Evolutionary conservation across 2,888 invertebrate genomes (phyloP).

Genomic region (Amphipyra tragopoginis): DNA sequence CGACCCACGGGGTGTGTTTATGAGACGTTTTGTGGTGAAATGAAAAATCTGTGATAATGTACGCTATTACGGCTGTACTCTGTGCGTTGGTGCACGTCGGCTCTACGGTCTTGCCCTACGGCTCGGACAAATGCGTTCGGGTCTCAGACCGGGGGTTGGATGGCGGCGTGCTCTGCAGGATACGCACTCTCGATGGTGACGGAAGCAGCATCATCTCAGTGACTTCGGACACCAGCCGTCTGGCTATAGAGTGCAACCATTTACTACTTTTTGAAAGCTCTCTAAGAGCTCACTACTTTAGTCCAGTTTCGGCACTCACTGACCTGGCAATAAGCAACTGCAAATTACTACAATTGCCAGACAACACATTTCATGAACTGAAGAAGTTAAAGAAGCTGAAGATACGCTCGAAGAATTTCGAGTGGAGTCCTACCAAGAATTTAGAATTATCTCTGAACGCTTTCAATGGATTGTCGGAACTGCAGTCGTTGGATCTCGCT

Average conservation of each 20-base stretch:
- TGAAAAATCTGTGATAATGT: constrained; percentile 89
- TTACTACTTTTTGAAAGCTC: constrained; percentile 94
- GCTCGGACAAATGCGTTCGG: constrained; percentile 86
- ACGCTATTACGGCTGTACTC: constrained; percentile 80
- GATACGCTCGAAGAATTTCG: constrained; percentile 94
- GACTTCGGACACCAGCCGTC: constrained; percentile 92
- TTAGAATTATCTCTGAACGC: constrained; percentile 93
- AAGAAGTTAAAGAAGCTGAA: constrained; percentile 94
- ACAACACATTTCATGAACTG: constrained; percentile 94
- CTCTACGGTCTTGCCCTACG: constrained; percentile 88
- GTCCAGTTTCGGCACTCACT: constrained; percentile 92
- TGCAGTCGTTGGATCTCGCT: constrained; percentile 94
- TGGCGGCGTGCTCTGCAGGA: constrained; percentile 91
- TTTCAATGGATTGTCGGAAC: constrained; percentile 94
- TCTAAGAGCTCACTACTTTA: constrained; percentile 92
- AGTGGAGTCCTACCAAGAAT: constrained; percentile 94
- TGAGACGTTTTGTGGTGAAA: constrained; percentile 88
- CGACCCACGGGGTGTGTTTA: constrained; percentile 89
- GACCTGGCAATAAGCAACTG: constrained; percentile 94
- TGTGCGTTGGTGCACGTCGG: constrained; percentile 89
- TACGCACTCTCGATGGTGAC: constrained; percentile 93
- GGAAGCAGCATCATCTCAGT: constrained; percentile 91
- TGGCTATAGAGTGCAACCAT: constrained; percentile 94
- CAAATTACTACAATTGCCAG: constrained; percentile 94
- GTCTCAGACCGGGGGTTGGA: constrained; percentile 83